Evolutionary conservation across 2,888 invertebrate genomes (phyloP), one percentile per base, ranked within the genome.

Genomic region (Spodoptera littoralis): DNA sequence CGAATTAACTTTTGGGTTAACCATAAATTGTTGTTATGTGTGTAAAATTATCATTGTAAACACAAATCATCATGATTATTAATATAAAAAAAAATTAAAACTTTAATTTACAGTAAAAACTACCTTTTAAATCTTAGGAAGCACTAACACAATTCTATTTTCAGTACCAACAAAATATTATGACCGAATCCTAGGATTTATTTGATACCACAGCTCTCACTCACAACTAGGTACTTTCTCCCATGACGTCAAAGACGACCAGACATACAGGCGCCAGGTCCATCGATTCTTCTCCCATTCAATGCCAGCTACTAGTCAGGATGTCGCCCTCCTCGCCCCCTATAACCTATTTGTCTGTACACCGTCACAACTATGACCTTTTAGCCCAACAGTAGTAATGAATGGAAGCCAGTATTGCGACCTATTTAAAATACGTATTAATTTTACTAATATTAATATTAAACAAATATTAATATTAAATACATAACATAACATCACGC

Each of bases 201-300:
- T 27, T 27, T 27, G 3, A 61, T 56, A 65, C 53, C 55, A 58
- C 24, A 52, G 42, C 41, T 70, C 70, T 59, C 73, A 60, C 47
- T 65, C 65, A 65, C 36, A 18, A 27, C 22, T 18, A 2, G 46
- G 61, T 65, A 79, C 79, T 83, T 81, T 86, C 81, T 60, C 74
- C 62, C 12, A 58, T 88, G 88, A 89, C 88, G 88, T 88, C 86
- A 88, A 68, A 70, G 66, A 42, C 53, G 60, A 77, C 52, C 76
- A 89, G 88, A 89, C 88, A 60, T 61, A 61, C 70, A 77, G 88
- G 58, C 88, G 89, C 87, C 88, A 5, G 6, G 30, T 44, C 56
- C 88, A 89, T 89, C 83, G 88, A 89, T 88, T 79, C 64, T 55
- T 52, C 65, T 56, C 59, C 71, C 83, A 85, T 85, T 86, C 85